These are phyloP conservation scores for Anolis apletophallus DNA, from an alignment of 2,797 vertebrate genomes.

Conservation along the genomic window DNA sequence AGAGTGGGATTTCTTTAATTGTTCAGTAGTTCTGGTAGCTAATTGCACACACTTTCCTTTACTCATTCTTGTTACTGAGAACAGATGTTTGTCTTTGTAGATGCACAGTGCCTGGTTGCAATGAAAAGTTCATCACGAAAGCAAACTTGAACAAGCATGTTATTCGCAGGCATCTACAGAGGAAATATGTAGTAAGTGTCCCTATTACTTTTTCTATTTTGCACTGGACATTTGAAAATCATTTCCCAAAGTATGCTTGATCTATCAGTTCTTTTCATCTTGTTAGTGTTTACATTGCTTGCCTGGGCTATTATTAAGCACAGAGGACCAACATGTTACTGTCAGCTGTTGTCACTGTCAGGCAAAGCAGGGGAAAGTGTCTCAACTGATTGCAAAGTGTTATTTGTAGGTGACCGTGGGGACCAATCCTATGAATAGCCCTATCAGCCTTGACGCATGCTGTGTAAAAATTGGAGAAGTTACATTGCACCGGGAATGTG, in stretches of 20 bases:
- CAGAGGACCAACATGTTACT: neutral
- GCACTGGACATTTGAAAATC: neutral
- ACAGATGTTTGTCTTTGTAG: conserved; percentile 70
- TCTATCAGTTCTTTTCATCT: neutral
- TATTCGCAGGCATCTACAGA: conserved; percentile 82
- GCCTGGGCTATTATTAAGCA: neutral
- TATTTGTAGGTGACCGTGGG: neutral
- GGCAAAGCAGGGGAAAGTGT: too few relatives aligned
- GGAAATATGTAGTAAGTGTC: conserved; percentile 81
- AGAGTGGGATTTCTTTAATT: neutral
- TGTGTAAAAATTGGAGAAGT: neutral
- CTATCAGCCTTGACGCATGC: neutral
- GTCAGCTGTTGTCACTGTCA: neutral
- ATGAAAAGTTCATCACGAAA: conserved; percentile 82
- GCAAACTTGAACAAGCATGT: conserved; percentile 88
- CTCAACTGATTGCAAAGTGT: neutral
- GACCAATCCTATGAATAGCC: neutral
- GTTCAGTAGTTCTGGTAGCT: neutral
- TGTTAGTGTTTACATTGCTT: neutral
- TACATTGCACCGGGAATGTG: too few relatives aligned
- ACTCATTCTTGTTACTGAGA: conserved; percentile 1
- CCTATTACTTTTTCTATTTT: neutral
- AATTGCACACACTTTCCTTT: neutral
- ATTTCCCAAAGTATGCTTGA: neutral
- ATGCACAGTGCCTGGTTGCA: conserved; percentile 84